phyloP scores from a whole-genome alignment of 2,113 vertebrate species.

The Chelonoidis abingdonii region DNA sequence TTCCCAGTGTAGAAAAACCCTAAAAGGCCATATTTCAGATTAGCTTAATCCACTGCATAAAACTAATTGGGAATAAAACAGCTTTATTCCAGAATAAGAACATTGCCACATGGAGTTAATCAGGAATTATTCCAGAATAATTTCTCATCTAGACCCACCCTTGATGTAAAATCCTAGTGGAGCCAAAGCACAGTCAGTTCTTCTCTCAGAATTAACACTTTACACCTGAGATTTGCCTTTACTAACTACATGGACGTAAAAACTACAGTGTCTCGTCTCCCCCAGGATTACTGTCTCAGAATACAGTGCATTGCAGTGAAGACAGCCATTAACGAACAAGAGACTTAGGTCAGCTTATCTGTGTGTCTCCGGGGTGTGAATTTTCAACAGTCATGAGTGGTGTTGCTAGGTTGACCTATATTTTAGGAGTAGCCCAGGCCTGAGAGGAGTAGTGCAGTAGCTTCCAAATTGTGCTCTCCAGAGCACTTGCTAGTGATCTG shows the following conservation, averaged over 20 bases:
- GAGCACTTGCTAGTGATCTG: neutral
- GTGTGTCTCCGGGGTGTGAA: too few species aligned
- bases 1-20: neutral
- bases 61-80: neutral
- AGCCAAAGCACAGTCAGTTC: neutral
- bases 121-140: neutral
- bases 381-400: too few species aligned
- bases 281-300: neutral
- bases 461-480: accelerated
- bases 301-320: neutral
- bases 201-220: neutral
- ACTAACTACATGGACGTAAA: neutral
- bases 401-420: too few species aligned
- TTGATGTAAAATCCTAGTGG: neutral
- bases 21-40: neutral
- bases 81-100: neutral
- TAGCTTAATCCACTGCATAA: neutral
- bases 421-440: too few species aligned
- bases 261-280: neutral
- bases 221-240: neutral
- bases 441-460: too few species aligned
- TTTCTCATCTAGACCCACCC: neutral
- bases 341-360: too few species aligned
- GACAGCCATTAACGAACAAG: neutral
- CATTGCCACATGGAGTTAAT: neutral